Evolutionary conservation across 2,797 vertebrate species (phyloP).

Genomic region (Malurus leucopterus): DNA sequence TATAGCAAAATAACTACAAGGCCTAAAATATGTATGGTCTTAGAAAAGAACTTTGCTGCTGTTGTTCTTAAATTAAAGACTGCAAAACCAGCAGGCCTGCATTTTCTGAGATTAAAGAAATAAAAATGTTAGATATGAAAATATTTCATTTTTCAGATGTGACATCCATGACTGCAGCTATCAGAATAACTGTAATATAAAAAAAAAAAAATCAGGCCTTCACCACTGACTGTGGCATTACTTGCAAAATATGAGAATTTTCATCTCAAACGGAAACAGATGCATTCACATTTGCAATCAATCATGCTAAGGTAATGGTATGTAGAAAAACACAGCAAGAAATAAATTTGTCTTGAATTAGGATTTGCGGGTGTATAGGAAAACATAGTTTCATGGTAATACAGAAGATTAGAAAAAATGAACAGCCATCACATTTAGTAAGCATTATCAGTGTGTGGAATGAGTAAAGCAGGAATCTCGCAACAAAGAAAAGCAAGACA

Average conservation of each 20-base stretch:
- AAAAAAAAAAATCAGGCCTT: not conserved
- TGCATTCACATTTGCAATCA: not conserved
- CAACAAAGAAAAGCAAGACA: constrained; percentile 12
- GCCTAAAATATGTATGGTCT: not conserved
- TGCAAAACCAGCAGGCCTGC: not conserved
- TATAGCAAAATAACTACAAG: not conserved
- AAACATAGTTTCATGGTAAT: not conserved
- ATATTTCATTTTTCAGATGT: not conserved
- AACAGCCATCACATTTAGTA: not conserved
- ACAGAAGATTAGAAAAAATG: not conserved
- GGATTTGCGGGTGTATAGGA: not conserved
- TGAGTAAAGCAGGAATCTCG: constrained; percentile 19
- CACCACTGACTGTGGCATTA: not conserved
- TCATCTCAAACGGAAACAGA: not conserved
- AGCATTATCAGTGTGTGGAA: not conserved
- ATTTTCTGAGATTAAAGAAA: not conserved
- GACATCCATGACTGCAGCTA: not conserved
- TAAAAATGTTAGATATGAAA: not conserved
- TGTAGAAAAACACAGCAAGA: not conserved
- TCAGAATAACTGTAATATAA: not conserved
- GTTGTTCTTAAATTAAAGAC: not conserved
- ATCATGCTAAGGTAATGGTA: not conserved
- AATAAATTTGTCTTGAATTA: not conserved
- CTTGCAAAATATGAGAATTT: not conserved
- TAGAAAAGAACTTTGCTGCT: not conserved